These are phyloP conservation scores for Pammene aurita DNA, from an alignment of 2,888 invertebrate genomes.

Conservation along the genomic window DNA sequence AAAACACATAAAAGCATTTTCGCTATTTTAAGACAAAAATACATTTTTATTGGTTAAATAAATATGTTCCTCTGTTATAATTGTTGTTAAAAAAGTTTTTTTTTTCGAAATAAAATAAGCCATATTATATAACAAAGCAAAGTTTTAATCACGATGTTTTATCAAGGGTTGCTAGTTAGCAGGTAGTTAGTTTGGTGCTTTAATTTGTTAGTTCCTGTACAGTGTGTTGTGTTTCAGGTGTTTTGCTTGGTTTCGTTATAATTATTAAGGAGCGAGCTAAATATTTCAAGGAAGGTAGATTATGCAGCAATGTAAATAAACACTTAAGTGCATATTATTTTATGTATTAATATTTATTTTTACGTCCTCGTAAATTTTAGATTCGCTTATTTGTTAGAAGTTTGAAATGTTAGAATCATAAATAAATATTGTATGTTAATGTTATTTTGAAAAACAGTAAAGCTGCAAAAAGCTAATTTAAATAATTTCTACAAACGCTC, in stretches of 20 bases:
- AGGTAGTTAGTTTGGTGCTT: not conserved
- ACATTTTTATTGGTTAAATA: no score
- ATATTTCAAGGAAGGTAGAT: not conserved
- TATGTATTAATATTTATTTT: no score
- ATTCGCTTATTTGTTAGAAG: not conserved
- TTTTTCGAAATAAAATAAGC: no score
- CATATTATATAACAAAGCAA: not conserved
- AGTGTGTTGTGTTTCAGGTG: not conserved
- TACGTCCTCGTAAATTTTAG: not conserved
- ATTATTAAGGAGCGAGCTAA: not conserved
- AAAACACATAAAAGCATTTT: conserved; percentile 8
- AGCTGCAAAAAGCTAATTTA: conserved; percentile 13
- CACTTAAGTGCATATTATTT: no score
- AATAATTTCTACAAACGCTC: conserved; percentile 29
- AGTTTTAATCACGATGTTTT: conserved; percentile 10
- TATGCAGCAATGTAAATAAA: no score
- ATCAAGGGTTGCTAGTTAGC: conserved; percentile 3
- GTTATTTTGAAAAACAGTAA: not conserved
- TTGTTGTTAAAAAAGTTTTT: no score
- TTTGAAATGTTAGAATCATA: not conserved
- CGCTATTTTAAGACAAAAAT: no score
- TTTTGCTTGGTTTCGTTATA: not conserved
- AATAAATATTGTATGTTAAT: no score
- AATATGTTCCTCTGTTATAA: no score
- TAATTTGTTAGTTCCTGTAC: not conserved